Conservation (phyloP, 35 echinoderm and acorn worm genomes). For the Amphiura filiformis region DNA sequence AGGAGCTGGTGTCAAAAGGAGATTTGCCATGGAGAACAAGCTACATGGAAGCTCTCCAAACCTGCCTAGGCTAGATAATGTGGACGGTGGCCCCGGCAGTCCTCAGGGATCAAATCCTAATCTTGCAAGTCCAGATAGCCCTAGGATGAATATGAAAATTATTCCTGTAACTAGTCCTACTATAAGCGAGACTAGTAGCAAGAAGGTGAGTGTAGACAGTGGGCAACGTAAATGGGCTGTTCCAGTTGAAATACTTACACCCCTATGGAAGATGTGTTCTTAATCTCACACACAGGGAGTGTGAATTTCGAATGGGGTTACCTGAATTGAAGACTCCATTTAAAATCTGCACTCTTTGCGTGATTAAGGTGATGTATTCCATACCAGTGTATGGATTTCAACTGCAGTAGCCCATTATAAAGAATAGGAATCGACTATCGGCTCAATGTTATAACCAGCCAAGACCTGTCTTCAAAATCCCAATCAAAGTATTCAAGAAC, state of each 20-base stretch:
- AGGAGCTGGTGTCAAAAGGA: slow-evolving; percentile 51
- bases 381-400: no score
- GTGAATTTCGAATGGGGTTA: no score
- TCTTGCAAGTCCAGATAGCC: background rate
- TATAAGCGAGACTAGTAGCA: slow-evolving; percentile 2
- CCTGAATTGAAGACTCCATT: no score
- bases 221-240: background rate
- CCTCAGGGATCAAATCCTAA: slow-evolving; percentile 9
- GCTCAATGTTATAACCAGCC: background rate
- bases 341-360: no score
- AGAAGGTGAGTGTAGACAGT: background rate
- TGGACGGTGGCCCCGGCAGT: background rate
- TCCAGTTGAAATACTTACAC: background rate
- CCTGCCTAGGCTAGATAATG: slow-evolving; percentile 16
- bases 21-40: background rate
- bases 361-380: no score
- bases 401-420: no score
- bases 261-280: no score
- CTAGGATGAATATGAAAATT: background rate
- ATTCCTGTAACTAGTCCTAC: slow-evolving; percentile 25
- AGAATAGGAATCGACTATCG: background rate
- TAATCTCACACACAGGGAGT: no score
- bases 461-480: background rate
- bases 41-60: slow-evolving; percentile 76
- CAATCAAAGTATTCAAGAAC: no score